These are phyloP conservation scores for Plectus sambesii DNA, from an alignment of 1,140 invertebrate genomes.

Conservation along the genomic window DNA sequence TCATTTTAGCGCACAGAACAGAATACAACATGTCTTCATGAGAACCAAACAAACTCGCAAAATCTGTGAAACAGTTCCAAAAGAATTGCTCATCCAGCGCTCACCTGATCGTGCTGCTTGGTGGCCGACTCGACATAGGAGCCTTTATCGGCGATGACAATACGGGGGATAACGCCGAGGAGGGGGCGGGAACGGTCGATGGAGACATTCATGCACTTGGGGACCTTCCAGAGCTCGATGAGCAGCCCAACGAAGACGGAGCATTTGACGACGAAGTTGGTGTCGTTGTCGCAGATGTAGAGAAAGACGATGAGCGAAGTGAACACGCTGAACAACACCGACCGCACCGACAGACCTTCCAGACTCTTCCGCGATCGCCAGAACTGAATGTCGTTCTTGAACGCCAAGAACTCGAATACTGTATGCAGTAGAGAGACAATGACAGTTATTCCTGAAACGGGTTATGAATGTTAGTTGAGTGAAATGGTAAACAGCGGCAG, in stretches of 20 bases:
- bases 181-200: conserved; percentile 64
- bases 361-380: conserved; percentile 95
- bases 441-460: conserved; percentile 60
- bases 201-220: conserved; percentile 60
- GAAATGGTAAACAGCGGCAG: too few species aligned
- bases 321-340: conserved; percentile 98
- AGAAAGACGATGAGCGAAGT: conserved; percentile 85
- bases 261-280: conserved; percentile 84
- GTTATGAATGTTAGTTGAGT: conserved; percentile 1
- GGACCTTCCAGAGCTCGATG: conserved; percentile 99
- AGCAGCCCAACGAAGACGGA: conserved; percentile 63
- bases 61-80: too few species aligned
- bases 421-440: conserved; percentile 87
- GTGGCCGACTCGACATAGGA: conserved; percentile 91
- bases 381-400: conserved; percentile 99
- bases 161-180: conserved; percentile 64
- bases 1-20: too few species aligned
- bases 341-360: conserved; percentile 90
- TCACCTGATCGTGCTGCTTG: conserved; percentile 77
- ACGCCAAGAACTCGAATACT: conserved; percentile 93
- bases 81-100: too few species aligned
- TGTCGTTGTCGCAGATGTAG: conserved; percentile 96
- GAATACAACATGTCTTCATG: too few species aligned
- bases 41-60: too few species aligned
- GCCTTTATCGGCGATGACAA: conserved; percentile 79